Evolutionary conservation across 2,888 invertebrate genomes (phyloP).

Genomic region (Leucoma salicis): DNA sequence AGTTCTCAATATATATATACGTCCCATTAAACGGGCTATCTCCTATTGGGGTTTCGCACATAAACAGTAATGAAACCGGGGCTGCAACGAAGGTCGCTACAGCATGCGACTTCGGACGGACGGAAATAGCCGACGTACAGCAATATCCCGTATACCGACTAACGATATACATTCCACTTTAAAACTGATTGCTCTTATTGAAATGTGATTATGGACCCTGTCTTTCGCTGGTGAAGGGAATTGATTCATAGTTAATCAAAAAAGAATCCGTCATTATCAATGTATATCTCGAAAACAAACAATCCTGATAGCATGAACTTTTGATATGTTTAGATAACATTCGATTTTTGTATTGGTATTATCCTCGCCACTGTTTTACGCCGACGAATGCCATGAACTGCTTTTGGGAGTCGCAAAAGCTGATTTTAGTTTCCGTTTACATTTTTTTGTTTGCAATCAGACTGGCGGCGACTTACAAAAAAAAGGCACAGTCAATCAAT

Average conservation of each 20-base stretch:
- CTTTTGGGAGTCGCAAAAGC: no score
- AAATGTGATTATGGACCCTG: slow-evolving; percentile 5
- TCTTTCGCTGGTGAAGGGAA: no score
- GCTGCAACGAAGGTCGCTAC: slow-evolving; percentile 63
- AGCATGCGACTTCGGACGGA: slow-evolving; percentile 44
- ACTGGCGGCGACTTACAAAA: no score
- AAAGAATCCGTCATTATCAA: background rate
- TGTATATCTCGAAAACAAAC: slow-evolving; percentile 4
- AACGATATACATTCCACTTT: slow-evolving; percentile 25
- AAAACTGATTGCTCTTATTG: slow-evolving; percentile 23
- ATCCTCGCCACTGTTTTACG: slow-evolving; percentile 1
- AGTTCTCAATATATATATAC: no score
- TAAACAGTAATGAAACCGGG: slow-evolving; percentile 32
- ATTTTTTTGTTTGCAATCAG: no score
- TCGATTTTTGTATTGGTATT: background rate
- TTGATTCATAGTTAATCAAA: no score
- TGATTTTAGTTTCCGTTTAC: no score
- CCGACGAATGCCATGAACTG: no score
- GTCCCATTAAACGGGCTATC: no score
- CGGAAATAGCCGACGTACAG: slow-evolving; percentile 70
- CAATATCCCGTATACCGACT: slow-evolving; percentile 61
- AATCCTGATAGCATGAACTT: slow-evolving; percentile 2
- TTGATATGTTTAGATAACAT: slow-evolving; percentile 1
- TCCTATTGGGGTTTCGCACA: background rate
- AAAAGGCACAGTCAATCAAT: no score